These are phyloP conservation scores for Gibbula magus DNA, from an alignment of 2,888 invertebrate species.

Conservation along the genomic window DNA sequence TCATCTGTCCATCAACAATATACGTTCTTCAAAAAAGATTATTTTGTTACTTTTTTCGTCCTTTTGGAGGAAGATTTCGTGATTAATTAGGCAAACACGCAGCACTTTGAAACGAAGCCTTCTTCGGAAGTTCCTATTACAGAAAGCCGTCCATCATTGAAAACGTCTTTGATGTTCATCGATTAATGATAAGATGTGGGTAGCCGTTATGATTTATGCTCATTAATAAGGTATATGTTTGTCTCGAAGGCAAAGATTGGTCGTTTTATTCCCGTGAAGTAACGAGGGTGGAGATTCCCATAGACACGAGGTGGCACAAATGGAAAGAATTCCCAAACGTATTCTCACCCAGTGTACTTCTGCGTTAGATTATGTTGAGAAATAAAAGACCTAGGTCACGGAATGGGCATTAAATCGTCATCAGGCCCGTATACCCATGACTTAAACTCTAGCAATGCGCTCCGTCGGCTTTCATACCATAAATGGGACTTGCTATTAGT, in stretches of 20 bases:
- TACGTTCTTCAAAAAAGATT: no score
- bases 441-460: background rate
- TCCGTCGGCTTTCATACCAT: background rate
- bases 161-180: conserved; percentile 1
- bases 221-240: conserved; percentile 8
- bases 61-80: background rate
- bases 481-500: background rate
- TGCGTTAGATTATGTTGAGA: background rate
- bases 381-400: background rate
- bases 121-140: background rate
- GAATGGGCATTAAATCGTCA: background rate
- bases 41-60: no score
- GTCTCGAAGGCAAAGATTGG: background rate
- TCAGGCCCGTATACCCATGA: no score
- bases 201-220: conserved; percentile 1
- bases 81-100: background rate
- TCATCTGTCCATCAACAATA: no score
- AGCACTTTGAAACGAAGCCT: background rate
- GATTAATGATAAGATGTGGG: conserved; percentile 9
- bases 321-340: background rate
- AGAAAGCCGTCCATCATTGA: background rate
- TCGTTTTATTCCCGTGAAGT: conserved; percentile 11
- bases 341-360: background rate
- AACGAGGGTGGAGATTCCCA: background rate
- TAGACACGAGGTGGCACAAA: background rate